A percentile compares a stretch with the other conserved stretches of the same genome.
Conservation (phyloP, 1,140 invertebrate species). For the Chymomyza costata region DNA sequence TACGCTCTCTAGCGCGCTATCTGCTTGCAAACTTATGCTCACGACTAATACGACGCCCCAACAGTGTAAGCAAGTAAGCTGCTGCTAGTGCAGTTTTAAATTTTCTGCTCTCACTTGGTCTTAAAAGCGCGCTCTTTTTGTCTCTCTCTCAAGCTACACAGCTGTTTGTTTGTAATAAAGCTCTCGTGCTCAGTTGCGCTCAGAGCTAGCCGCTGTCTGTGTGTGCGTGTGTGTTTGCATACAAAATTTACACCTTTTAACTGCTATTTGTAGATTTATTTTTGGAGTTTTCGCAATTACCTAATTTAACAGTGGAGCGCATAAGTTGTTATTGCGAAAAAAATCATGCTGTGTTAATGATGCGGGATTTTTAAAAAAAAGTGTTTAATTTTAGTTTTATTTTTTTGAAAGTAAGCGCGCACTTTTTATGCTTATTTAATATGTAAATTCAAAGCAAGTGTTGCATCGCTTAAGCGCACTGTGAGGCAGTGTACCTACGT, state of each 20-base stretch:
- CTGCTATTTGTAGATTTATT: conserved; percentile 45
- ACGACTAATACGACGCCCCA: too few relatives aligned
- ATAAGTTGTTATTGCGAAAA: conserved; percentile 3
- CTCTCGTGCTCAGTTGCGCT: conserved; percentile 9
- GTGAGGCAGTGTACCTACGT: conserved; percentile 17
- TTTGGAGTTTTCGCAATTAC: conserved; percentile 48
- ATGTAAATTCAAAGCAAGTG: too few relatives aligned
- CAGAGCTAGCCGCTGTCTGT: conserved; percentile 2
- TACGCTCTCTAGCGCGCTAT: background rate
- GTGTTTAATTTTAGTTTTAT: too few relatives aligned
- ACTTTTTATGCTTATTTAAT: too few relatives aligned
- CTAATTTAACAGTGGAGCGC: conserved; percentile 49
- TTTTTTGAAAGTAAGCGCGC: too few relatives aligned
- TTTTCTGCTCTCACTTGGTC: background rate
- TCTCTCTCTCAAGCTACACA: conserved; percentile 15
- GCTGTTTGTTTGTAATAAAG: conserved; percentile 21
- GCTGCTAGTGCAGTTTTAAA: background rate
- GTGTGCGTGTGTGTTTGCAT: conserved; percentile 48
- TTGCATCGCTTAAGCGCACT: conserved; percentile 27
- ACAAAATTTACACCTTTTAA: conserved; percentile 66
- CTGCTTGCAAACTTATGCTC: too few relatives aligned
- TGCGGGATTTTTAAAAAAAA: too few relatives aligned
- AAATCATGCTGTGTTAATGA: too few relatives aligned
- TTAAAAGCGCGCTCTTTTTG: background rate
- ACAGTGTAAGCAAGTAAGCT: conserved; percentile 16